Conservation (phyloP, 2,113 vertebrate species). For the Dascyllus trimaculatus region DNA sequence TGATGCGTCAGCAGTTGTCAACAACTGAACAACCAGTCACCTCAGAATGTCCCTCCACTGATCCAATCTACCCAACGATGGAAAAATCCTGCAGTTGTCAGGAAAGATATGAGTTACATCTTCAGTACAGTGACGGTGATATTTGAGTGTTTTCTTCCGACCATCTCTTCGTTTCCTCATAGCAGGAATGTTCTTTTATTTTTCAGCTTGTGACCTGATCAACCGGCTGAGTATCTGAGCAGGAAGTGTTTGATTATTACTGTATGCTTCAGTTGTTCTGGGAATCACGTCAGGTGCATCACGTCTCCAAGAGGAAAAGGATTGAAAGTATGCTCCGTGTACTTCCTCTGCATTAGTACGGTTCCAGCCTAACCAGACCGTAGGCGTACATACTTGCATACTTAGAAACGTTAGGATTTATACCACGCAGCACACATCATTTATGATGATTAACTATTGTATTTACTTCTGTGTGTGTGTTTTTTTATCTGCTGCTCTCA, state of each 20-base stretch:
- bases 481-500: slow-evolving; percentile 68
- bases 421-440: slow-evolving; percentile 11
- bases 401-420: slow-evolving; percentile 37
- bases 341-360: neutral
- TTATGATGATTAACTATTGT: slow-evolving; percentile 68
- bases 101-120: too few species aligned
- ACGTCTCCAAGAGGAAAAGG: neutral
- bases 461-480: slow-evolving; percentile 45
- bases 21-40: too few species aligned
- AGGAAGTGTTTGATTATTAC: slow-evolving; percentile 11
- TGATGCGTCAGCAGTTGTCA: too few species aligned
- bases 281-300: neutral
- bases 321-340: neutral
- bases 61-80: too few species aligned
- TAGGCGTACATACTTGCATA: neutral
- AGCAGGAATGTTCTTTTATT: neutral
- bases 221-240: slow-evolving; percentile 31
- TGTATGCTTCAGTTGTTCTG: neutral
- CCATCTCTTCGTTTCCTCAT: slow-evolving; percentile 36
- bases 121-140: neutral
- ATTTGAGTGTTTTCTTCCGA: neutral
- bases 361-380: neutral
- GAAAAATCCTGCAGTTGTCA: neutral
- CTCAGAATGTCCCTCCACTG: too few species aligned
- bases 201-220: slow-evolving; percentile 36